Evolutionary conservation across 2,797 vertebrate species (phyloP).

Genomic region (Parauchenoglanis ngamensis): DNA sequence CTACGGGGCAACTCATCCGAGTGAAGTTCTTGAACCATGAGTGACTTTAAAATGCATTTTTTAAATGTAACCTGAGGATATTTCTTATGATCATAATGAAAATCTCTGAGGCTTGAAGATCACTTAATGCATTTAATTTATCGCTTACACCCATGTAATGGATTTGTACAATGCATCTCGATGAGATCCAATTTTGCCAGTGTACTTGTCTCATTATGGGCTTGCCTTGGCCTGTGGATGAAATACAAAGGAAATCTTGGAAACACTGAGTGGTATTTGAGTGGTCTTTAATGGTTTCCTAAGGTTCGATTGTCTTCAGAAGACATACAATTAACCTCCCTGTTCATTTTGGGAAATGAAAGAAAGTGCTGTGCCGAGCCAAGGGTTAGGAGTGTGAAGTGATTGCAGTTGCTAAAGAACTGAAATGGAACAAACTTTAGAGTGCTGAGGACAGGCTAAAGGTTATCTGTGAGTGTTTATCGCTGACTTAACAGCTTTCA

Average conservation of each 20-base stretch:
- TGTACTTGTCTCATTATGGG: slow-evolving; percentile 25
- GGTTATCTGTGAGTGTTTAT: slow-evolving; percentile 75
- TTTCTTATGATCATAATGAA: slow-evolving; percentile 77
- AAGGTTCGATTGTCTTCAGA: slow-evolving; percentile 61
- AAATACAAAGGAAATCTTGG: slow-evolving; percentile 48
- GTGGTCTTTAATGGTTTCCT: slow-evolving; percentile 41
- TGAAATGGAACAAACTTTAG: slow-evolving; percentile 63
- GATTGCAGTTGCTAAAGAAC: slow-evolving; percentile 64
- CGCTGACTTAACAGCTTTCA: slow-evolving; percentile 74
- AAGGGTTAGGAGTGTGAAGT: slow-evolving; percentile 64
- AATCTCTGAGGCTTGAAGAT: slow-evolving; percentile 73
- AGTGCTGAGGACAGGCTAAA: slow-evolving; percentile 70
- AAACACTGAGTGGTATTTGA: slow-evolving; percentile 48
- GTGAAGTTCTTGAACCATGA: slow-evolving; percentile 44
- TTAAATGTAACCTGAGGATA: slow-evolving; percentile 65
- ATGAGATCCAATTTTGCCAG: slow-evolving; percentile 34
- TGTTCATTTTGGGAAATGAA: slow-evolving; percentile 71
- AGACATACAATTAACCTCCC: slow-evolving; percentile 73
- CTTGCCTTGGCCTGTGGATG: slow-evolving; percentile 24
- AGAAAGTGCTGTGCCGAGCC: slow-evolving; percentile 67
- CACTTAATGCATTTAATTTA: slow-evolving; percentile 69
- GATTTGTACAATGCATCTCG: slow-evolving; percentile 52
- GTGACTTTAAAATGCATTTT: slow-evolving; percentile 65
- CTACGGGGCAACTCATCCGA: slow-evolving; percentile 35
- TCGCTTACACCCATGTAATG: slow-evolving; percentile 58